These are phyloP conservation scores for Sakesphorus luctuosus DNA, from an alignment of 2,113 vertebrate species.

Conservation along the genomic window DNA sequence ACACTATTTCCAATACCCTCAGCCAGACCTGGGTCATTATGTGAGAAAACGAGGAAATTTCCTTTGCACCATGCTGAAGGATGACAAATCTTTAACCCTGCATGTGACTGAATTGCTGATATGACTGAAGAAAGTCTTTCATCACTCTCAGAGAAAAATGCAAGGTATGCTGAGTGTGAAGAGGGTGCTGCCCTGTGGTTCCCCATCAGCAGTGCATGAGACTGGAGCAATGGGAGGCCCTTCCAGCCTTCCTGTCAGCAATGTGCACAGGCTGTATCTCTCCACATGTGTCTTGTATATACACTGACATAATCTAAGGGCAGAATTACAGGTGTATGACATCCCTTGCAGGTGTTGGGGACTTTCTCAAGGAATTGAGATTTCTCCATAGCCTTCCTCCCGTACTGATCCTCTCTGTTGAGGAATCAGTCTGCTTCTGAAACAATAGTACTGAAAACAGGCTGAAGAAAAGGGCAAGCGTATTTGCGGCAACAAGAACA, in stretches of 20 bases:
- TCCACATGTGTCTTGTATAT: rapidly evolving
- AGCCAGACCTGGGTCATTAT: background rate
- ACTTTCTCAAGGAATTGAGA: background rate
- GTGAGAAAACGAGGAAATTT: background rate
- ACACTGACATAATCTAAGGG: background rate
- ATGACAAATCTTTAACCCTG: background rate
- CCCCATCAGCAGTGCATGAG: rapidly evolving
- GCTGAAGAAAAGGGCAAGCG: background rate
- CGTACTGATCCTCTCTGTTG: background rate
- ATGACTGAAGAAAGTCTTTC: background rate
- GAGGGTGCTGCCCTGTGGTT: background rate
- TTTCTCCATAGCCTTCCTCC: background rate
- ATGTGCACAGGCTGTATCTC: background rate
- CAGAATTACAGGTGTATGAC: background rate
- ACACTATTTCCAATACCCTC: background rate
- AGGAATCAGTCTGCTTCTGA: background rate
- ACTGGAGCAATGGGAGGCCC: background rate
- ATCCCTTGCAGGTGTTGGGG: background rate
- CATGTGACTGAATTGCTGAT: background rate
- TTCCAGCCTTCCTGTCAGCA: background rate
- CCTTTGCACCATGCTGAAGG: background rate
- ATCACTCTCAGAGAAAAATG: background rate
- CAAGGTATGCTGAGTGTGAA: background rate
- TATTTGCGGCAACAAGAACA: background rate
- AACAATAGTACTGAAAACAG: background rate